Conservation (phyloP, 2,888 invertebrate species). For the Kuschelorhynchus macadamiae region DNA sequence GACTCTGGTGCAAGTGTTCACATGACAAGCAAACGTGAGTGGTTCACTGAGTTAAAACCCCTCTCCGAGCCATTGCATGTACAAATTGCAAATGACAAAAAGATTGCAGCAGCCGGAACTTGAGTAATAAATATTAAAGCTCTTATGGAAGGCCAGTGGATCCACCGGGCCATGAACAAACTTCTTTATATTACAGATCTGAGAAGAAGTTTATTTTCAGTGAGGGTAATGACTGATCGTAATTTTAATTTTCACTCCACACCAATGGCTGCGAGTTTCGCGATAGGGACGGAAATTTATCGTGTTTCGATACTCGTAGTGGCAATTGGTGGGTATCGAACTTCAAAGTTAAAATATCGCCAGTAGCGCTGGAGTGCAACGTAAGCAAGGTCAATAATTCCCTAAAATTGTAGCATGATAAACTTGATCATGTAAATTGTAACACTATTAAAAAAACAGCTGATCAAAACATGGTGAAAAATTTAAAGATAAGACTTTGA, state of each 20-base stretch:
- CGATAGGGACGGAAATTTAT: no score
- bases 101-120: constrained; percentile 21
- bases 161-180: constrained; percentile 30
- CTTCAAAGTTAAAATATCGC: no score
- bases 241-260: no score
- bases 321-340: no score
- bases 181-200: constrained; percentile 40
- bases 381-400: constrained; percentile 2
- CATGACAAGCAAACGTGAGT: constrained; percentile 50
- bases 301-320: no score
- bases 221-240: not conserved
- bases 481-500: not conserved
- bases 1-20: constrained; percentile 56
- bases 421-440: not conserved
- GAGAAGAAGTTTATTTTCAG: constrained; percentile 41
- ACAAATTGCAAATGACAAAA: constrained; percentile 26
- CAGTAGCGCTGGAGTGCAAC: not conserved
- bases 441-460: constrained; percentile 10
- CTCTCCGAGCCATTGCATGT: constrained; percentile 4
- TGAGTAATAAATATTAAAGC: constrained; percentile 29
- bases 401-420: not conserved
- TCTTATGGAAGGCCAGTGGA: constrained; percentile 22
- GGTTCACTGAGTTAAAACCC: constrained; percentile 32
- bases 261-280: no score
- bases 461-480: constrained; percentile 10